These are phyloP conservation scores for Karalla daura DNA, from an alignment of 2,797 vertebrate species.

Conservation along the genomic window DNA sequence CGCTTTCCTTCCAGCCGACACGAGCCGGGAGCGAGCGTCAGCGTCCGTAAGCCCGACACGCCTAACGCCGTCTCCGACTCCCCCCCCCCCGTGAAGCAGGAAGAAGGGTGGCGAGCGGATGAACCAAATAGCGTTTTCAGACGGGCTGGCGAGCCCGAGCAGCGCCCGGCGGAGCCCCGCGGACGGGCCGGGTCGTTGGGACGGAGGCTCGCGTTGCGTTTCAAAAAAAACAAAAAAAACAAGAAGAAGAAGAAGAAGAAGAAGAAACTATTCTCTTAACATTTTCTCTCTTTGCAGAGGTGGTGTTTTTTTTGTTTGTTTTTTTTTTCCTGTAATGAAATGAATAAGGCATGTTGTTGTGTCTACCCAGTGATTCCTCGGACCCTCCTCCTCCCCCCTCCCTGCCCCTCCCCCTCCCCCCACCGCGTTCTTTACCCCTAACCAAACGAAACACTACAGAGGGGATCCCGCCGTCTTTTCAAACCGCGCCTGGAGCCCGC, in stretches of 20 bases:
- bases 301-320: conserved; percentile 62
- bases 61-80: conserved; percentile 65
- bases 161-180: conserved; percentile 59
- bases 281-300: conserved; percentile 65
- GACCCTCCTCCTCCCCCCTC: too few relatives aligned
- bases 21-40: conserved; percentile 48
- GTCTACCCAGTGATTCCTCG: conserved; percentile 66
- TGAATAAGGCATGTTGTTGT: conserved; percentile 74
- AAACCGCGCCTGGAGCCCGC: conserved; percentile 40
- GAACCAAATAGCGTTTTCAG: conserved; percentile 75
- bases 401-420: too few relatives aligned
- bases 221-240: conserved; percentile 18
- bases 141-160: conserved; percentile 51
- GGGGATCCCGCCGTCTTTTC: conserved; percentile 68
- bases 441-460: conserved; percentile 81
- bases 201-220: conserved; percentile 62
- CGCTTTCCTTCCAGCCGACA: conserved; percentile 37
- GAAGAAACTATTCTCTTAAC: conserved; percentile 32
- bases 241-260: background rate
- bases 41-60: conserved; percentile 52
- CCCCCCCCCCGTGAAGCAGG: conserved; percentile 26
- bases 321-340: conserved; percentile 69
- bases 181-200: conserved; percentile 61
- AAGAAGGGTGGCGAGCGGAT: conserved; percentile 62
- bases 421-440: conserved; percentile 56